Evolutionary conservation across 2,113 vertebrate genomes (phyloP).

Genomic region (Steatornis caripensis): DNA sequence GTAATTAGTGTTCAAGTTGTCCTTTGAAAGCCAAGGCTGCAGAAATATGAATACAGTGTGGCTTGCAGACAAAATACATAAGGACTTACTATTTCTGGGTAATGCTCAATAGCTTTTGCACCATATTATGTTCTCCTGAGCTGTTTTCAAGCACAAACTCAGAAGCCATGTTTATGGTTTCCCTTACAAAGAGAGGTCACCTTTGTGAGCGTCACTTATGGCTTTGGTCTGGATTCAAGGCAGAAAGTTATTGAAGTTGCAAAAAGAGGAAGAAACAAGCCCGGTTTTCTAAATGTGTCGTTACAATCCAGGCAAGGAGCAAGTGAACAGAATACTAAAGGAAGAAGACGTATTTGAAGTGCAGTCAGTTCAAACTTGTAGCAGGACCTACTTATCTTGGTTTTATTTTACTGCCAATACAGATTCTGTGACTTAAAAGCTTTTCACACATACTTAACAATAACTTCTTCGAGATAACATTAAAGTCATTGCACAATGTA

Average conservation of each 20-base stretch:
- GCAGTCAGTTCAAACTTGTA: not conserved
- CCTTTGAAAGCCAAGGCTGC: conserved; percentile 8
- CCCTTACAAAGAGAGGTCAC: not conserved
- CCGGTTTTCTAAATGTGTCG: not conserved
- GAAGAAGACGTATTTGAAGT: not conserved
- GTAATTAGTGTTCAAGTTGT: not conserved
- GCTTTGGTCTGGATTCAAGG: not conserved
- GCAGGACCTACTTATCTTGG: not conserved
- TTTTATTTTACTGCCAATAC: not conserved
- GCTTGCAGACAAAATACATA: not conserved
- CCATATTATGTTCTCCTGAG: not conserved
- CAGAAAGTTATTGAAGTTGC: not conserved
- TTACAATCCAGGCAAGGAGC: not conserved
- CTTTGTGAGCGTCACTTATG: not conserved
- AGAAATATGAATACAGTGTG: not conserved
- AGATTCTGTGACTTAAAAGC: not conserved
- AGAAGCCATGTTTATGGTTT: not conserved
- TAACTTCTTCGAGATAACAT: not conserved
- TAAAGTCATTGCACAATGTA: not conserved
- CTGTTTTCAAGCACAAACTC: not conserved
- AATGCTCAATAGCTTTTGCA: not conserved
- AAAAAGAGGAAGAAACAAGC: not conserved
- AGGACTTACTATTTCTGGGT: conserved; percentile 12
- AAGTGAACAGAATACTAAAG: not conserved
- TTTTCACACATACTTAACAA: not conserved